A percentile compares a stretch with the other conserved stretches of the same genome.
phyloP scores from a whole-genome alignment of 2,888 invertebrate species.

The Watsonalla cultraria region DNA sequence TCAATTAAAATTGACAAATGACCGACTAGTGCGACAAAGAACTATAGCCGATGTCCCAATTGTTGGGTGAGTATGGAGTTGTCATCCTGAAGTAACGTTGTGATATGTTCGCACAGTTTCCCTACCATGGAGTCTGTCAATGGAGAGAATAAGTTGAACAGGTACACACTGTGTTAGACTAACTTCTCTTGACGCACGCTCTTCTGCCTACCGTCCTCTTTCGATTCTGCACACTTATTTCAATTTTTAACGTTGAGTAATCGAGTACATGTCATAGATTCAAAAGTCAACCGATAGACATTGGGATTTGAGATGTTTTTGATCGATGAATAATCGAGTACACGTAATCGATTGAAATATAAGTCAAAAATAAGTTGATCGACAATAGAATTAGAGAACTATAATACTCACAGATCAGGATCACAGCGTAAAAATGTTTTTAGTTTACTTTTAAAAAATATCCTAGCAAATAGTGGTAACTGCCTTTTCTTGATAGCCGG shows the following conservation, averaged over 20 bases:
- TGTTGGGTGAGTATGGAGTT: background rate
- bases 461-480: no score
- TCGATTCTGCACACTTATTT: constrained; percentile 26
- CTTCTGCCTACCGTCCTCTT: constrained; percentile 42
- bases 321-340: background rate
- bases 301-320: background rate
- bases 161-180: constrained; percentile 82
- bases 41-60: background rate
- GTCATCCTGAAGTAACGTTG: constrained; percentile 33
- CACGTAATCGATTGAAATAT: no score
- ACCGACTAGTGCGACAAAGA: background rate
- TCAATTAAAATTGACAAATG: no score
- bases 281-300: no score
- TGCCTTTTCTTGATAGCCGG: no score
- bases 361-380: no score
- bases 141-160: constrained; percentile 77
- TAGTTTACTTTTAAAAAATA: no score
- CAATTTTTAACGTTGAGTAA: background rate
- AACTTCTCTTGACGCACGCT: constrained; percentile 47
- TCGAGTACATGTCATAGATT: no score
- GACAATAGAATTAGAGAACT: no score
- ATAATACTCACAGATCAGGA: no score
- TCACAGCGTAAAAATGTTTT: no score
- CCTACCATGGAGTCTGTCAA: constrained; percentile 72
- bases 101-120: constrained; percentile 75